Evolutionary conservation across 2,113 vertebrate species (phyloP).

Genomic region (Psophia crepitans): DNA sequence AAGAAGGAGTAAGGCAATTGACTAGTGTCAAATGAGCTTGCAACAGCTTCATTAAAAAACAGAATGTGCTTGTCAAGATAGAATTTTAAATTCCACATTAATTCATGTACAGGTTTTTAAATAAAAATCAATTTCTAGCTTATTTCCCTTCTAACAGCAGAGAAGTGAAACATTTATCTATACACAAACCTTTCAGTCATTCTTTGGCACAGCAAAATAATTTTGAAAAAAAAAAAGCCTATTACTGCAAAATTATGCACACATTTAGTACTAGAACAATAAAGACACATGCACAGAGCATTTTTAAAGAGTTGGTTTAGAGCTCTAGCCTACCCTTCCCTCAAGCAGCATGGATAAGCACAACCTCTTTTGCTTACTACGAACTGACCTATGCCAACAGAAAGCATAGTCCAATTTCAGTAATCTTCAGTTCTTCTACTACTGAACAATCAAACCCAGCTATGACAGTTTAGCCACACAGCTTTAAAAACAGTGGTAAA

Average conservation of each 20-base stretch:
- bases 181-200: not conserved
- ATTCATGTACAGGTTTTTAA: not conserved
- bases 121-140: not conserved
- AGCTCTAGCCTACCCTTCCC: not conserved
- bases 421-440: not conserved
- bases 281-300: accelerated
- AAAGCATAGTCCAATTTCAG: not conserved
- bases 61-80: not conserved
- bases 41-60: not conserved
- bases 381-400: not conserved
- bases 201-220: not conserved
- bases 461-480: not conserved
- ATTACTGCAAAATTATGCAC: not conserved
- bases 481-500: not conserved
- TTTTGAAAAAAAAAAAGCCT: not conserved
- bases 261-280: not conserved
- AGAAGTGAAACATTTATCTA: not conserved
- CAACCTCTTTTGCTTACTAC: not conserved
- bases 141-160: not conserved
- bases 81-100: not conserved
- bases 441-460: not conserved
- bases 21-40: not conserved
- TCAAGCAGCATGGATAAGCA: not conserved
- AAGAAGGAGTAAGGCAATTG: not conserved
- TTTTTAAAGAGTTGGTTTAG: not conserved